Conservation (phyloP, 92 coral and sea anemone species). For the Heteractis magnifica region DNA sequence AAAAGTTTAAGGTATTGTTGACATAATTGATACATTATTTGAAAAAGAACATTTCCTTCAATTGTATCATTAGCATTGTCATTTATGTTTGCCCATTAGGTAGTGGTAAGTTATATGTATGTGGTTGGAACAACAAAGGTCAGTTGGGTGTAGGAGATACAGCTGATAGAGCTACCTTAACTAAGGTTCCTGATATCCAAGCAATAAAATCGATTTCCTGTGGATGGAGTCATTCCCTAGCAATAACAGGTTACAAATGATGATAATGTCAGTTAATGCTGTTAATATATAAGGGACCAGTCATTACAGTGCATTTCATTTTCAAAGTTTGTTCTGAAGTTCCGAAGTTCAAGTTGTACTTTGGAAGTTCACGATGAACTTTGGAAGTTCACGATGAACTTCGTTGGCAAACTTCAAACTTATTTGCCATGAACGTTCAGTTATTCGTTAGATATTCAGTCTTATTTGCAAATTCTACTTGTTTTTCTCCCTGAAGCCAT, state of each 20-base stretch:
- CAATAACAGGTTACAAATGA: slow-evolving; percentile 50
- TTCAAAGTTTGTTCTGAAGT: too few species aligned
- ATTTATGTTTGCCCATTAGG: slow-evolving; percentile 18
- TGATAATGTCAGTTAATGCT: not conserved
- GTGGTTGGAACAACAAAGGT: slow-evolving; percentile 89
- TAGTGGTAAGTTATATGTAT: slow-evolving; percentile 44
- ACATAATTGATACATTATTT: too few species aligned
- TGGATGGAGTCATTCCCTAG: slow-evolving; percentile 87
- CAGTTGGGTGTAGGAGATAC: slow-evolving; percentile 72
- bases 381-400: too few species aligned
- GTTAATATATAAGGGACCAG: too few species aligned
- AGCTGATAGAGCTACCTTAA: slow-evolving; percentile 42
- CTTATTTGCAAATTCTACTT: too few species aligned
- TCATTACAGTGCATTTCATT: not conserved
- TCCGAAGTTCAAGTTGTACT: too few species aligned
- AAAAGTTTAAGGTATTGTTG: too few species aligned
- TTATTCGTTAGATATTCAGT: too few species aligned
- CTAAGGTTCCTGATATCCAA: slow-evolving; percentile 36
- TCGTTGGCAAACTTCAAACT: too few species aligned
- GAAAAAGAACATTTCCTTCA: not conserved
- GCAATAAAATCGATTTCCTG: slow-evolving; percentile 50
- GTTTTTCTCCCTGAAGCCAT: too few species aligned
- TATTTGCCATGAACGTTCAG: too few species aligned
- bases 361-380: too few species aligned
- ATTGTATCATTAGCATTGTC: not conserved